phyloP scores from a whole-genome alignment of 2,113 vertebrate genomes.

The Siniperca chuatsi region DNA sequence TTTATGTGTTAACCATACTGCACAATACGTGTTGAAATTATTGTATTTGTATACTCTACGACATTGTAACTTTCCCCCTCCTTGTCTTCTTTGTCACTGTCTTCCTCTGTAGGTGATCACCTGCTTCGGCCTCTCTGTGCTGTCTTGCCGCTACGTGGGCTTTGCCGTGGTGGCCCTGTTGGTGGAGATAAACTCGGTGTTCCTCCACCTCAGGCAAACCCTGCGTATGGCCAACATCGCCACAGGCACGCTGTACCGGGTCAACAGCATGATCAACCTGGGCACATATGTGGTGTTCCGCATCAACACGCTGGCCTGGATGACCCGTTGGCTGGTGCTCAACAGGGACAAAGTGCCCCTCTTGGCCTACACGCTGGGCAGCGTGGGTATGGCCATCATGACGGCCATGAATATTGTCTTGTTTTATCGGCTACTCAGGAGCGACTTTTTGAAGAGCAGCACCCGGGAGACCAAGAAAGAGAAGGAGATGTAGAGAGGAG shows the following conservation, averaged over 20 bases:
- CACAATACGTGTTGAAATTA: not conserved
- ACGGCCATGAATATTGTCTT: constrained; percentile 88
- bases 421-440: constrained; percentile 88
- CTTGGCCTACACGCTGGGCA: constrained; percentile 87
- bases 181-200: constrained; percentile 94
- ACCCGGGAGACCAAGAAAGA: constrained; percentile 73
- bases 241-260: constrained; percentile 82
- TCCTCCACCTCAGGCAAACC: constrained; percentile 90
- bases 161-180: constrained; percentile 91
- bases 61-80: not conserved
- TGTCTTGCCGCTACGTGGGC: constrained; percentile 87
- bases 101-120: constrained; percentile 86
- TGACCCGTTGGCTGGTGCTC: constrained; percentile 91
- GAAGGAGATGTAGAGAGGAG: constrained; percentile 78
- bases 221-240: constrained; percentile 88
- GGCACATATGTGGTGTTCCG: constrained; percentile 92
- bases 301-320: constrained; percentile 93
- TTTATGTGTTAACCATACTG: not conserved
- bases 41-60: not conserved
- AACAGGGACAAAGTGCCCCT: constrained; percentile 87
- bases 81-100: not conserved
- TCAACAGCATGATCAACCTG: constrained; percentile 92
- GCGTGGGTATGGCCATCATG: constrained; percentile 90
- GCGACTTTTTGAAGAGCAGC: constrained; percentile 86
- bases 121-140: constrained; percentile 88